Base-by-base conservation (phyloP, 2,888 invertebrate genomes). In the Heliconius cydno region DNA sequence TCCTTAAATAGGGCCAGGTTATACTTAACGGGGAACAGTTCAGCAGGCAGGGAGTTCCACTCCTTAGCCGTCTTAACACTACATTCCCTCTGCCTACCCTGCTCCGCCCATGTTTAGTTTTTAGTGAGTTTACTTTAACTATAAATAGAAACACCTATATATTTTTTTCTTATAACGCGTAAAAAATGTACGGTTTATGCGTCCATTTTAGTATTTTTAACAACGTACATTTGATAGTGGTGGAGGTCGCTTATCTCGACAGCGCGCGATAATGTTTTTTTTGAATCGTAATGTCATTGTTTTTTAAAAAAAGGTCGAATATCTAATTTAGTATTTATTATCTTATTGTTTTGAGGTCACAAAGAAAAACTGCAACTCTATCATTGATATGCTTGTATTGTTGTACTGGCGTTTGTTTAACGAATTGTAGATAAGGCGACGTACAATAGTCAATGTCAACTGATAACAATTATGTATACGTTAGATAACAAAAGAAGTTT, bases 391-490 rank as follows among this genome's bases (percentile, higher is more conserved):
- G 63, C 41, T 12, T 46, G 12, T 65, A 38, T 60, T 63, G 73
- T 30, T 28, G 28, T 28, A 6, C 66, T 46, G 75, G 30, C 28
- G 60, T 73, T 34, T 65, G 75, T 75, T 75, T 75, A 46, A 41
- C 46, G 66, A 65, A 46, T 73, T 70, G 25, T 70, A 63, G 80
- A 80, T 80, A 77, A 75, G 63, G 38, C 75, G 19, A 28, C 15
- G 70, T 65, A 65, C 70, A 75, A 77, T 77, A 70, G 68, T 9
- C 80, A 77, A 77, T 74, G 68, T 57, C 77, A 71, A 77, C 38
- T 77, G 80, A 80, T 77, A 75, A 63, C 41, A 41, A 15, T 63
- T 63, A 41, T 65, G 65, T 65, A 63, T 46, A 65, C 5, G 28
- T 41, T 41, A 65, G 63, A 63, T 28, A 65, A 75, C 22, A 19